Base-by-base conservation (phyloP, 2,797 vertebrate species). In the Acipenser ruthenus region DNA sequence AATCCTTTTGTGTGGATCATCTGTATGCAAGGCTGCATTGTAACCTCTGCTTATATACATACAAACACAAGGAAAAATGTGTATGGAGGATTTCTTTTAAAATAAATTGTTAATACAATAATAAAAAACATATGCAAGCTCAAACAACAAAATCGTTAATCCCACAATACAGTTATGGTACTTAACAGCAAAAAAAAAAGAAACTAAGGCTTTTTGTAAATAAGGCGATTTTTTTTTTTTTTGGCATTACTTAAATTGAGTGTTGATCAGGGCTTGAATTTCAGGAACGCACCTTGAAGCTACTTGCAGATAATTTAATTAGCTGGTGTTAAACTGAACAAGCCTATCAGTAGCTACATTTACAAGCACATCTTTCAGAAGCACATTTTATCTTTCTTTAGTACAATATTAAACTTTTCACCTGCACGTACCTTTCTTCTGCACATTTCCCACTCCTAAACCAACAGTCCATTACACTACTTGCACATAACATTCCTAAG, bases 181-280 rank as follows among this genome's bases (percentile, higher is more conserved):
- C 59, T 10, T 64, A 13, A 67, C 10, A 6, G 37, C 59, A 67
- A 59, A 6, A 50, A 1, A 49, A 12, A 58, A 53, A 18, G 12
- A 47, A 8, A 37, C 48, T 12, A 60, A 18, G 55, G 50, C 50
- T 63, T 61, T 50, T 59, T 13, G 15, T 49, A 50, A 6, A 52
- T 8, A 8, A 6, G 8, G 18, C 13, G 8, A n/a, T 77, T 72
- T 76, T 70, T 37, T 37, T 37, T 37, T 37, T 70, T 82, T 89
- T 88, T 89, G 86, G 85, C 81, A 77, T 79, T 66, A 69, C 75
- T 85, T 68, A 74, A 79, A 68, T 37, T 37, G 65, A 80, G 70
- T 18, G 18, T 72, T 82, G 72, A 77, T 66, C 75, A 77, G 75
- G 74, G 88, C 86, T 87, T 90, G 87, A 89, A 86, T 78, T 82